A percentile compares a stretch with the other conserved stretches of the same genome.
Conservation (phyloP, 2,797 vertebrate genomes). For the Mus caroli region DNA sequence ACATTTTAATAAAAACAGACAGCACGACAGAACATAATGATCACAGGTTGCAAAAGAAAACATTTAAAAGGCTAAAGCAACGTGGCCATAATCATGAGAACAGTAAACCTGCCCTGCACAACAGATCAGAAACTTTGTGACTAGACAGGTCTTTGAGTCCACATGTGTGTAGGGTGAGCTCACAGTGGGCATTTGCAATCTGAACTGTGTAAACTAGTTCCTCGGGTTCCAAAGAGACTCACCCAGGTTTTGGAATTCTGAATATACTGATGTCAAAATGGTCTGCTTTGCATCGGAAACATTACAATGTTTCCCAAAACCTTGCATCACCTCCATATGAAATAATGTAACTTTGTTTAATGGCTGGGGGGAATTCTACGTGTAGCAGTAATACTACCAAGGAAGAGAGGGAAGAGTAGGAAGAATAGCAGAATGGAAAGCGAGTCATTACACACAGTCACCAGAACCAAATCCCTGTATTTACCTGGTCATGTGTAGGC, state of each 20-base stretch:
- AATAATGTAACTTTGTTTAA: slow-evolving; percentile 46
- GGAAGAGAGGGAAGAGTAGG: slow-evolving; percentile 58
- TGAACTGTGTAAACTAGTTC: slow-evolving; percentile 10
- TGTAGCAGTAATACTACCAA: slow-evolving; percentile 25
- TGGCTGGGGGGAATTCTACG: slow-evolving; percentile 23
- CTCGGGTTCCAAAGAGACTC: neutral
- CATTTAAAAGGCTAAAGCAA: slow-evolving; percentile 25
- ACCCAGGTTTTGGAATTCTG: neutral
- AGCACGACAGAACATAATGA: slow-evolving; percentile 47
- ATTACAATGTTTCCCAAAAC: neutral
- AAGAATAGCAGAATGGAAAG: slow-evolving; percentile 75
- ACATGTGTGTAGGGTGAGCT: neutral
- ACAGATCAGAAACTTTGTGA: slow-evolving; percentile 70
- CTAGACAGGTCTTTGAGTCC: slow-evolving; percentile 70
- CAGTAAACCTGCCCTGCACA: slow-evolving; percentile 75
- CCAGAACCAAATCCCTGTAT: slow-evolving; percentile 87
- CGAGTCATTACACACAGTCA: slow-evolving; percentile 79
- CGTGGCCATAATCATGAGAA: slow-evolving; percentile 53
- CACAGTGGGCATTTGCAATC: neutral
- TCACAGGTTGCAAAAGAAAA: slow-evolving; percentile 48
- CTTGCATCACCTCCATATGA: slow-evolving; percentile 44
- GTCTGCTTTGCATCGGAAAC: neutral
- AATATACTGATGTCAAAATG: neutral
- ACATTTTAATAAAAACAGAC: neutral
- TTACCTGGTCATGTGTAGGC: slow-evolving; percentile 99